Conservation (phyloP, 2,797 vertebrate genomes). For the Acrossocheilus wenchowensis region DNA sequence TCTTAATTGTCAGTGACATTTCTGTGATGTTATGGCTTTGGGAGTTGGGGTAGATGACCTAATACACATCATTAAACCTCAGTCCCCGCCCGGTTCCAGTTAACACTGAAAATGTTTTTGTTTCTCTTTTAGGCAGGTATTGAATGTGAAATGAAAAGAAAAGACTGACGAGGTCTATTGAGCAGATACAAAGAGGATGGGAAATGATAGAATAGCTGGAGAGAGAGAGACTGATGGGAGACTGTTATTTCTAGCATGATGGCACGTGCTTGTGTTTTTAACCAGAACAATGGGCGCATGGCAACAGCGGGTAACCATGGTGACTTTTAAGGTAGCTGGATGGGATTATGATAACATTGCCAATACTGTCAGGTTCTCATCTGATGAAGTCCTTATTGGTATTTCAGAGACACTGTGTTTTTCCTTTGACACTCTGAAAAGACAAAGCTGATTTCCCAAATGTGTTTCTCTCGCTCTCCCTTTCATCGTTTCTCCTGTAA, state of each 20-base stretch:
- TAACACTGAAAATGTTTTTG: background rate
- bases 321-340: conserved; percentile 20
- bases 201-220: background rate
- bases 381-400: conserved; percentile 8
- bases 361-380: conserved; percentile 13
- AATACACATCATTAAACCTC: background rate
- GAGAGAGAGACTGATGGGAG: conserved; percentile 1
- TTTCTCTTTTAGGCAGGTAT: conserved; percentile 4
- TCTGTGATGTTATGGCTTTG: background rate
- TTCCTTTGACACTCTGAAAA: conserved; percentile 1
- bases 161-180: background rate
- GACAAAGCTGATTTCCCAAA: conserved; percentile 28
- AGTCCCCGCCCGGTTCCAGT: background rate
- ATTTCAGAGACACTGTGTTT: background rate
- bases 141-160: background rate
- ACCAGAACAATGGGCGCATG: conserved; percentile 31
- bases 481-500: conserved; percentile 12
- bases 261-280: conserved; percentile 46
- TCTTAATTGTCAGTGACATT: background rate
- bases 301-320: conserved; percentile 57
- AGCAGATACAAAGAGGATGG: background rate
- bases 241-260: conserved; percentile 15
- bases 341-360: conserved; percentile 14
- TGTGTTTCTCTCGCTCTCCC: conserved; percentile 16
- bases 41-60: background rate